Conservation (phyloP, 2,797 vertebrate species). For the Leptoclinus maculatus region DNA sequence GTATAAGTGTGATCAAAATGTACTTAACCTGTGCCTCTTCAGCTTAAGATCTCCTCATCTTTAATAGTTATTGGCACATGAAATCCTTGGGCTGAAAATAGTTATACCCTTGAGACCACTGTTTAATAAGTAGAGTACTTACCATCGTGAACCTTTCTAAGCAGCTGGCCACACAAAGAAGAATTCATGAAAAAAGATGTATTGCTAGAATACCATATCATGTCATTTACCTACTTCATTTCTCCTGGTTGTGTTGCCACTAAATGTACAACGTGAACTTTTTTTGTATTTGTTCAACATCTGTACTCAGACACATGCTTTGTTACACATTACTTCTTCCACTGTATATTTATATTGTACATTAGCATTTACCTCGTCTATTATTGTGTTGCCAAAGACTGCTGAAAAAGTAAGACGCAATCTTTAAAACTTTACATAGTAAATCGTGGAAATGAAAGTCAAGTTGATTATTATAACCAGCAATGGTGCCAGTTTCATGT, state of each 20-base stretch:
- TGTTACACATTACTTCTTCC: neutral
- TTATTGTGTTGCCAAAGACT: neutral
- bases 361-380: neutral
- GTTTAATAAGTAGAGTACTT: conserved; percentile 1
- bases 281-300: neutral
- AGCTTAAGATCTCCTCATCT: neutral
- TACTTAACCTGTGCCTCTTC: neutral
- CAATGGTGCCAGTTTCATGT: neutral
- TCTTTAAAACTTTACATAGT: neutral
- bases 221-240: neutral
- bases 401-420: neutral
- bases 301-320: neutral
- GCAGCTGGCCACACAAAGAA: neutral
- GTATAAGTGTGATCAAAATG: too few species aligned
- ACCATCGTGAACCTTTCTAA: neutral
- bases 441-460: neutral
- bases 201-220: neutral
- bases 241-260: neutral
- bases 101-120: neutral
- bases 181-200: neutral
- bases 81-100: neutral
- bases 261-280: neutral
- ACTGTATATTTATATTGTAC: neutral
- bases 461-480: neutral
- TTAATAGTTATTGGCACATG: neutral